Base-by-base conservation (phyloP, 2,113 vertebrate genomes). In the Lepisosteus oculatus region DNA sequence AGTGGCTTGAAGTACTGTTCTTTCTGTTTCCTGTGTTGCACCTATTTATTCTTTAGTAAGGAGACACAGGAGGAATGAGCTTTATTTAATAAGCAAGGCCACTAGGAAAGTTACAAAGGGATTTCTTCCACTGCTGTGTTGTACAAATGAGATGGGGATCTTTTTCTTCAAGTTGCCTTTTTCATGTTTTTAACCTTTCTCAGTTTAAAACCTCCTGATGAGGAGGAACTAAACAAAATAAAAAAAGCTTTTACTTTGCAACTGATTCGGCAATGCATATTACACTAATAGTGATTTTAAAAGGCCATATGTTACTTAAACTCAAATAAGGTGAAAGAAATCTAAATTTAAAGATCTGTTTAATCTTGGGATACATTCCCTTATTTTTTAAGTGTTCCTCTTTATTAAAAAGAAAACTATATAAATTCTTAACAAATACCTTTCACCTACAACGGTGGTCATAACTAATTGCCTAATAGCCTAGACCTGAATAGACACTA, bases 321-420 rank as follows among this genome's bases (percentile, higher is more conserved):
- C 44, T 72, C 67, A 72, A 76, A 71, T 63, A 76, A 71, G 68
- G 69, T 66, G 69, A 62, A 76, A 56, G 74, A 55, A 15, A 55
- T 74, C 64, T 64, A 17, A 67, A 69, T 74, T 64, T 41, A 51
- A 43, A 45, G 15, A 13, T 41, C 43, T 51, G 13, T 67, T 14
- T 8, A 43, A 12, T 65, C 43, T 12, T 42, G 45, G 54, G 45
- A 69, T 74, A 17, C 65, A 9, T 51, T 12, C 17, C 41, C 54
- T 70, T 71, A 70, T 55, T 47, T 74, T 70, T 65, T 43, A 55
- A 72, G 70, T 55, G 61, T 6, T 63, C 11, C 59, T 29, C 29
- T 29, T 29, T 29, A 29, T 29, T 1, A 29, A 29, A 29, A 29
- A 29, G 29, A 29, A 29, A 29, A 29, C 29, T 29, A 29, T 29